These are phyloP conservation scores for Campylomormyrus numenius DNA, from an alignment of 2,113 vertebrate genomes.

Conservation along the genomic window DNA sequence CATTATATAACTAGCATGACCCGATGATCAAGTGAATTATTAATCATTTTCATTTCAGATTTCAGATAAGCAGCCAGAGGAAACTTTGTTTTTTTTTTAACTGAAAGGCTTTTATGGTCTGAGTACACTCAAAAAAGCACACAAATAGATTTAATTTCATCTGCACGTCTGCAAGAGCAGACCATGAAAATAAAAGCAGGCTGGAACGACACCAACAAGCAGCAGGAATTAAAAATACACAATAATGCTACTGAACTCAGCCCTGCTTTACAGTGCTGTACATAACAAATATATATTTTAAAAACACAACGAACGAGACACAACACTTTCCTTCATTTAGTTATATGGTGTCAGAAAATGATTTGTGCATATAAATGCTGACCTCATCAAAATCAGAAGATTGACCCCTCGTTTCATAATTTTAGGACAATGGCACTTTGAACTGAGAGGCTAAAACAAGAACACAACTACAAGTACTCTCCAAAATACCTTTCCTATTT, in stretches of 20 bases:
- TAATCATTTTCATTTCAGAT: conserved; percentile 47
- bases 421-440: not conserved
- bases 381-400: not conserved
- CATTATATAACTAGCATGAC: conserved; percentile 38
- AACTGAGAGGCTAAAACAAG: not conserved
- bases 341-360: not conserved
- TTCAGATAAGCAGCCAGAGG: conserved; percentile 34
- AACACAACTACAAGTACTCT: not conserved
- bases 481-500: not conserved
- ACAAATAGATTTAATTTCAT: not conserved
- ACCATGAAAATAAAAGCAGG: not conserved
- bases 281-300: conserved; percentile 6
- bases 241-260: not conserved
- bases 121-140: conserved; percentile 17
- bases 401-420: not conserved
- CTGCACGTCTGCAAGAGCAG: not conserved
- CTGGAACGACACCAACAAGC: not conserved
- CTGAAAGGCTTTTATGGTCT: conserved; percentile 17
- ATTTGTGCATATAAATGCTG: not conserved
- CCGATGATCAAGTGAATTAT: conserved; percentile 46
- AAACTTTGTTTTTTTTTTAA: not conserved
- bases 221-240: not conserved
- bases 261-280: not conserved
- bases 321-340: not conserved
- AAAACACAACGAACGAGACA: not conserved